Evolutionary conservation across 2,113 vertebrate genomes (phyloP).

Genomic region (Recurvirostra avosetta): DNA sequence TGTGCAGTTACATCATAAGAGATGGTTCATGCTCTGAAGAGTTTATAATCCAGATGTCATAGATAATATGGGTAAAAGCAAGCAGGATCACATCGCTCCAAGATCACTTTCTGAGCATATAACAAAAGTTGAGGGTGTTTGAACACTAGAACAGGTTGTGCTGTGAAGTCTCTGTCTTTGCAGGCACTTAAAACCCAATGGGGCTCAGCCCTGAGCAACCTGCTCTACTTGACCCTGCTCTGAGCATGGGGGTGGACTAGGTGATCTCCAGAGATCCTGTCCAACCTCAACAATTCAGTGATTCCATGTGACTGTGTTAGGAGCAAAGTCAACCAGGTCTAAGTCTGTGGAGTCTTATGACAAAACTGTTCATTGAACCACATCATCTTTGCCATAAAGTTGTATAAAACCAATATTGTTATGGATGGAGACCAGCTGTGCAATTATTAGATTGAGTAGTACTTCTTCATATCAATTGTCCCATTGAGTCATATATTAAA

Average conservation of each 20-base stretch:
- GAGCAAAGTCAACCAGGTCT: background rate
- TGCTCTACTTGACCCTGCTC: background rate
- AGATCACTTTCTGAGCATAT: background rate
- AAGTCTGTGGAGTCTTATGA: background rate
- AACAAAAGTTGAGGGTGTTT: background rate
- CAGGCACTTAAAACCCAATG: background rate
- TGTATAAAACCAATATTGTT: background rate
- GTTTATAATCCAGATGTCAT: background rate
- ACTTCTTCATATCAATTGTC: background rate
- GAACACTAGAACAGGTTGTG: background rate
- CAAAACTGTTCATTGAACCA: background rate
- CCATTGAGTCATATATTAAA: conserved; percentile 25
- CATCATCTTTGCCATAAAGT: background rate
- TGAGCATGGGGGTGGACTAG: background rate
- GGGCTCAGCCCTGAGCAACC: background rate
- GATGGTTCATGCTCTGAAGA: background rate
- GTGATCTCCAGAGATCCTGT: background rate
- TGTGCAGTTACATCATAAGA: background rate
- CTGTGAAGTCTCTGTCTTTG: background rate
- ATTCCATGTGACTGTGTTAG: background rate
- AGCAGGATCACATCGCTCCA: background rate
- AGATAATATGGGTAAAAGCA: background rate
- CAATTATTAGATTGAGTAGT: background rate
- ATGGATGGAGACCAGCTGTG: background rate
- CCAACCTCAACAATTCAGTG: background rate